Evolutionary conservation across 2,888 invertebrate genomes (phyloP).

Genomic region (Tyria jacobaeae): DNA sequence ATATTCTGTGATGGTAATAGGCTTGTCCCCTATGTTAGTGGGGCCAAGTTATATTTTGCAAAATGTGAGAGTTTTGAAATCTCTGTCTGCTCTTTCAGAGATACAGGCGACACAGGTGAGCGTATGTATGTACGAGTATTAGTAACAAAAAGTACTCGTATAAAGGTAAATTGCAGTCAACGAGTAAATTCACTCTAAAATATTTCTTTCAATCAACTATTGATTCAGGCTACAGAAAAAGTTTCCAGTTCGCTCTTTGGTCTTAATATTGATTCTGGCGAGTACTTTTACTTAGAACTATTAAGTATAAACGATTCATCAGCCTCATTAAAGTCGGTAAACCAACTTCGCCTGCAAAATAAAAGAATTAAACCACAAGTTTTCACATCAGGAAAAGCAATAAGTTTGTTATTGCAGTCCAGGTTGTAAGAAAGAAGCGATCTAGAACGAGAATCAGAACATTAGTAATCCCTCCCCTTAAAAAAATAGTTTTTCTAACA

Average conservation of each 20-base stretch:
- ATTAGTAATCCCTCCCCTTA: no score
- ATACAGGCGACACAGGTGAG: no score
- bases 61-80: no score
- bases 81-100: no score
- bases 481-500: no score
- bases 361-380: slow-evolving; percentile 67
- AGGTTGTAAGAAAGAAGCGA: slow-evolving; percentile 27
- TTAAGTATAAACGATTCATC: slow-evolving; percentile 60
- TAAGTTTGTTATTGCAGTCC: slow-evolving; percentile 51
- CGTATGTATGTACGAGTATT: not conserved
- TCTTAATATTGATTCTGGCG: slow-evolving; percentile 28
- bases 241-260: not conserved
- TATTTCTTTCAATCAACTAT: not conserved
- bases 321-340: slow-evolving; percentile 67
- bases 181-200: not conserved
- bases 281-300: slow-evolving; percentile 35
- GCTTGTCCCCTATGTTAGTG: no score
- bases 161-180: not conserved
- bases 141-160: not conserved
- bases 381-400: slow-evolving; percentile 66
- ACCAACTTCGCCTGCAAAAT: slow-evolving; percentile 60
- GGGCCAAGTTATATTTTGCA: no score
- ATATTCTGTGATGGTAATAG: no score
- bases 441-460: no score
- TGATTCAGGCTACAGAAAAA: not conserved